Percentiles rank a stretch among this genome's conserved stretches.
Evolutionary conservation across 2,113 vertebrate species (phyloP).

Genomic region (Pitta sordida): DNA sequence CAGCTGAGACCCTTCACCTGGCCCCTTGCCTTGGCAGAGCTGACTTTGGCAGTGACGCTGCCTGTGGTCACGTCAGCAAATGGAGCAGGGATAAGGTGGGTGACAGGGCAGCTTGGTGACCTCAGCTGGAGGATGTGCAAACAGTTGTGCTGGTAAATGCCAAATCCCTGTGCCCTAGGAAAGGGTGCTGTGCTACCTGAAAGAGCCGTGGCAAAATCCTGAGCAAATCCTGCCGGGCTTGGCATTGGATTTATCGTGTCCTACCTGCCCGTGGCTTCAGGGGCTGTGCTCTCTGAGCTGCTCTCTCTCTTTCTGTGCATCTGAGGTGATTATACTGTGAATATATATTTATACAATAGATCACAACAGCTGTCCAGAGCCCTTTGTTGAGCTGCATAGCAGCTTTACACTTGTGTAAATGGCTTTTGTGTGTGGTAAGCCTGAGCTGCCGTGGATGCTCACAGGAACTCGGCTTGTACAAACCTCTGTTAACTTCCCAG

Average conservation of each 20-base stretch:
- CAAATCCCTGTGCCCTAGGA: background rate
- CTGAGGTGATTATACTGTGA: background rate
- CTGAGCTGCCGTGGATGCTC: background rate
- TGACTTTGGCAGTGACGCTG: background rate
- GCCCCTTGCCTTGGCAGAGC: background rate
- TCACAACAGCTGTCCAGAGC: background rate
- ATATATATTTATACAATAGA: background rate
- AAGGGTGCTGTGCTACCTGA: background rate
- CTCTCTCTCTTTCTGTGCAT: background rate
- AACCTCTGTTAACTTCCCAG: background rate
- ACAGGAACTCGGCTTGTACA: background rate
- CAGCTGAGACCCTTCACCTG: background rate
- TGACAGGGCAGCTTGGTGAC: background rate
- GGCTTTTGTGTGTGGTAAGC: background rate
- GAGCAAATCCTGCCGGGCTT: background rate
- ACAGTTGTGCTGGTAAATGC: background rate
- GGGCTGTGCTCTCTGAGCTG: background rate
- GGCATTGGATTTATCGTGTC: accelerated
- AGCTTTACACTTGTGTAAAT: background rate
- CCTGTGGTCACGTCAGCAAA: background rate
- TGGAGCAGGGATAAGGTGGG: background rate
- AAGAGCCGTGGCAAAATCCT: background rate
- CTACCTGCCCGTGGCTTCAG: background rate
- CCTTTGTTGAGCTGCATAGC: background rate
- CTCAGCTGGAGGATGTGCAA: accelerated